Conservation (phyloP, 2,797 vertebrate genomes). For the Tinamus major region DNA sequence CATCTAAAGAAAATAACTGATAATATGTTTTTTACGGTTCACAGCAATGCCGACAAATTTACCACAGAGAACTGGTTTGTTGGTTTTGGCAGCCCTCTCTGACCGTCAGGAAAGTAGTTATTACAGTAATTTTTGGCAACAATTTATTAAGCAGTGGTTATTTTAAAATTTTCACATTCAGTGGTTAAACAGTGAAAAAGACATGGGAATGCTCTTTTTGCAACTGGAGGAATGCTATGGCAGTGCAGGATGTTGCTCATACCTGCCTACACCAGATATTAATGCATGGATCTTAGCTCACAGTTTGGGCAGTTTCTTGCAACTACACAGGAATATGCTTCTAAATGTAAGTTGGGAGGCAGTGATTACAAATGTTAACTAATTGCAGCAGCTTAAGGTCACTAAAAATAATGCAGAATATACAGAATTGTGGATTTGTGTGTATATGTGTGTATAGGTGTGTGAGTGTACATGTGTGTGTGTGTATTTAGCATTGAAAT, state of each 20-base stretch:
- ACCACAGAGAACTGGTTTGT: background rate
- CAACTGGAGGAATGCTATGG: background rate
- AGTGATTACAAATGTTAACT: background rate
- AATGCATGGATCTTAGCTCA: background rate
- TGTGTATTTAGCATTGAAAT: background rate
- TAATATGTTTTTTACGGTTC: slow-evolving; percentile 2
- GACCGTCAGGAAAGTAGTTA: background rate
- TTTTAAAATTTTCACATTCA: background rate
- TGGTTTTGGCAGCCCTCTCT: slow-evolving; percentile 1
- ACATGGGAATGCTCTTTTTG: background rate
- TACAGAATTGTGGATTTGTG: background rate
- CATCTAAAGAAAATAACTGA: background rate
- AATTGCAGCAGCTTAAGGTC: background rate
- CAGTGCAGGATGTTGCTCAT: background rate
- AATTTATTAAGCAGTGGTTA: background rate
- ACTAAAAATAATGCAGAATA: background rate
- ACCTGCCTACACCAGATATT: rapidly evolving
- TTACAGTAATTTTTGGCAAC: background rate
- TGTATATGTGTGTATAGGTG: background rate
- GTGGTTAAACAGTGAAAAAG: background rate
- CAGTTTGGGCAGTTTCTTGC: background rate
- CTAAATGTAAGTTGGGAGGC: background rate
- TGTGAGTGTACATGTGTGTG: background rate
- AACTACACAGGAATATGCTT: background rate
- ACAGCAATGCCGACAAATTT: background rate